Conservation (phyloP, 2,797 vertebrate genomes). For the Anguilla megastoma region DNA sequence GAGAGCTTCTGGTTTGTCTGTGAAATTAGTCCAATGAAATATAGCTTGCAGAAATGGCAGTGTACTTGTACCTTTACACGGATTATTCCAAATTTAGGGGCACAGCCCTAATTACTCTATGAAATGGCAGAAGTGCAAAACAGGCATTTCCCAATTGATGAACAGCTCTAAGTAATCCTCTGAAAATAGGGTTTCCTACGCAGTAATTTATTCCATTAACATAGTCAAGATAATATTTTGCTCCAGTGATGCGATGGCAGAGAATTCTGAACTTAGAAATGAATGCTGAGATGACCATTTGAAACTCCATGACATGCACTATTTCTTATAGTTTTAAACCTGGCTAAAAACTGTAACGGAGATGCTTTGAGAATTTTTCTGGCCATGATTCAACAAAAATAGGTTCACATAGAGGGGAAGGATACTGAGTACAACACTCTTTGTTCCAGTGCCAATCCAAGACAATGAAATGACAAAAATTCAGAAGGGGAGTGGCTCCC, state of each 20-base stretch:
- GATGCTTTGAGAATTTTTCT: not conserved
- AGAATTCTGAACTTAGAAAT: not conserved
- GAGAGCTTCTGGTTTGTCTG: not conserved
- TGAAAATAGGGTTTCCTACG: not conserved
- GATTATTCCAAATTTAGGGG: not conserved
- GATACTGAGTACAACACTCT: not conserved
- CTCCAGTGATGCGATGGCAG: not conserved
- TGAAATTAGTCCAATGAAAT: not conserved
- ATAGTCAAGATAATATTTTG: not conserved
- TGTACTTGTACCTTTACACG: not conserved
- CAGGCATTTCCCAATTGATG: not conserved
- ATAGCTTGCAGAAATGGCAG: not conserved
- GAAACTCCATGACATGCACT: not conserved
- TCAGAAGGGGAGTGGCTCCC: not conserved
- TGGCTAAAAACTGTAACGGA: not conserved
- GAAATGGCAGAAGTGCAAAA: not conserved
- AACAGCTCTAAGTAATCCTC: not conserved
- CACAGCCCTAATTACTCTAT: not conserved
- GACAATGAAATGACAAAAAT: not conserved
- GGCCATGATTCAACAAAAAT: not conserved
- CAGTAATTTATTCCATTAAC: not conserved
- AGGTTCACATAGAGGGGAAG: no score
- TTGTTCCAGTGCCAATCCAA: not conserved
- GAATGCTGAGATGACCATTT: not conserved
- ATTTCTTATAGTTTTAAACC: not conserved